Evolutionary conservation across 2,113 vertebrate species (phyloP).

Genomic region (Eonycteris spelaea): DNA sequence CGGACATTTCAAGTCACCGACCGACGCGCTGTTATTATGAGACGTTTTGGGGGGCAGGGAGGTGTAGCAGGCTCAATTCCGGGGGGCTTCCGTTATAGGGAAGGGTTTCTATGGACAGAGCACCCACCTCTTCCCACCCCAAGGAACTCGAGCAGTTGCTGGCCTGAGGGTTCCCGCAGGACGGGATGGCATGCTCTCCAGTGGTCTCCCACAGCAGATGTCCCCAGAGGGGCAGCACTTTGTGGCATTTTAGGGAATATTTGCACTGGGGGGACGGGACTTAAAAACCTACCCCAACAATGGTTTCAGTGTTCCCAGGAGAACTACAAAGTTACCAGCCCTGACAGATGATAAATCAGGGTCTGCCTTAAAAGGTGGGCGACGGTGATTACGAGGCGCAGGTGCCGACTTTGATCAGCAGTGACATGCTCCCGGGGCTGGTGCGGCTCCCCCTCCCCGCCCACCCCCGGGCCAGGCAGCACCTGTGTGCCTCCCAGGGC

Average conservation of each 20-base stretch:
- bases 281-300: slow-evolving; percentile 60
- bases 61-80: background rate
- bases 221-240: slow-evolving; percentile 53
- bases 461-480: slow-evolving; percentile 78
- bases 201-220: slow-evolving; percentile 66
- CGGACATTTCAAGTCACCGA: background rate
- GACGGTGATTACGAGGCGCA: slow-evolving; percentile 84
- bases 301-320: slow-evolving; percentile 70
- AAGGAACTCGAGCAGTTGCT: background rate
- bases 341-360: slow-evolving; percentile 80
- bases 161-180: slow-evolving; percentile 3
- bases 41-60: background rate
- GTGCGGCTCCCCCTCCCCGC: slow-evolving; percentile 71
- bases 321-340: slow-evolving; percentile 73
- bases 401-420: slow-evolving; percentile 89
- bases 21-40: slow-evolving; percentile 21
- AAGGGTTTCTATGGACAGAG: background rate
- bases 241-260: slow-evolving; percentile 23
- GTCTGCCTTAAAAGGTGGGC: slow-evolving; percentile 71
- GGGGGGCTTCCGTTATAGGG: background rate
- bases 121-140: background rate
- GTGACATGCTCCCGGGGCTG: slow-evolving; percentile 84
- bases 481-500: slow-evolving; percentile 87
- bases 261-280: background rate
- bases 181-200: slow-evolving; percentile 50